Evolutionary conservation across 2,888 invertebrate species (phyloP).

Genomic region (Lithophane ornitopus): DNA sequence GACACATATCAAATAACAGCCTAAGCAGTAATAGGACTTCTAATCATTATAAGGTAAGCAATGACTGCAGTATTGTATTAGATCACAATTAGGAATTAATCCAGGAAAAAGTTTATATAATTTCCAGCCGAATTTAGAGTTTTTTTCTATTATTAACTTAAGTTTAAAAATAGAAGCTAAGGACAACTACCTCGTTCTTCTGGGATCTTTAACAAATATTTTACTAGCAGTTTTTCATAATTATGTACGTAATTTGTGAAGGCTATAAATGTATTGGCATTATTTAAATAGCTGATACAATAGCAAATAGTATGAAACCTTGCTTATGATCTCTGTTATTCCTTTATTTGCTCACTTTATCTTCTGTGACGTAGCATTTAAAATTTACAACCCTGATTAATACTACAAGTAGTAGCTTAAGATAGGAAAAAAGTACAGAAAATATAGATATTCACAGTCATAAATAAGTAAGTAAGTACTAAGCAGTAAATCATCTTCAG

Average conservation of each 20-base stretch:
- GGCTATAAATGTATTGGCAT: constrained; percentile 57
- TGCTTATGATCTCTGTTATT: constrained; percentile 66
- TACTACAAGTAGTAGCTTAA: constrained; percentile 50
- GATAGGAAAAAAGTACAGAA: constrained; percentile 55
- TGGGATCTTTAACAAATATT: constrained; percentile 47
- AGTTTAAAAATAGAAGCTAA: constrained; percentile 4
- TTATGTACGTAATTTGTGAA: constrained; percentile 60
- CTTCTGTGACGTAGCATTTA: constrained; percentile 75
- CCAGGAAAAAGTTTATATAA: neutral
- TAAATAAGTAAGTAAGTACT: constrained; percentile 48
- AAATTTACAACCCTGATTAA: constrained; percentile 80
- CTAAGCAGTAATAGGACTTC: constrained; percentile 82
- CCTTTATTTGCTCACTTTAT: constrained; percentile 73
- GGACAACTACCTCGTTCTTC: constrained; percentile 25
- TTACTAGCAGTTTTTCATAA: constrained; percentile 37
- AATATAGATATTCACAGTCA: constrained; percentile 30
- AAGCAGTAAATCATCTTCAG: constrained; percentile 46
- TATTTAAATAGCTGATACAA: constrained; percentile 61
- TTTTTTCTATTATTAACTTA: neutral
- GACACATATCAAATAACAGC: constrained; percentile 91
- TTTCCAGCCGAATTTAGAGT: neutral
- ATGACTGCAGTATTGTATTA: neutral
- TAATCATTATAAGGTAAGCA: constrained; percentile 81
- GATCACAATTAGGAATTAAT: neutral
- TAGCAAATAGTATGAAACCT: constrained; percentile 71